Percentiles rank a stretch among this genome's conserved stretches.
phyloP scores from a whole-genome alignment of 2,797 vertebrate species.

The Astyanax mexicanus region DNA sequence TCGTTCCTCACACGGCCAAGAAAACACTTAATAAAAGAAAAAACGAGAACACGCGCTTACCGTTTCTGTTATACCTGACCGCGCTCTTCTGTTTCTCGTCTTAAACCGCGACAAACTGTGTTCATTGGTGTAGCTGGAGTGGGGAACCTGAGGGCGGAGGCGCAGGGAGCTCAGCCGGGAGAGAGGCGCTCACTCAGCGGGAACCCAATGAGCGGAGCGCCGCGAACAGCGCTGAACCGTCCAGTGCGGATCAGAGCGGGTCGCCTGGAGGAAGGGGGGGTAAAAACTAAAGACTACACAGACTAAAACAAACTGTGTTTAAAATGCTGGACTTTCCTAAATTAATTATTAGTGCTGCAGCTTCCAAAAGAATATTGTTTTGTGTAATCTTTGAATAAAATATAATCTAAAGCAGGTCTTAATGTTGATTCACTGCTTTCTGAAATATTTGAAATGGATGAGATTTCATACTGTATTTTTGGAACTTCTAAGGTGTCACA shows the following conservation, averaged over 20 bases:
- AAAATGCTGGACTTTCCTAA: not conserved
- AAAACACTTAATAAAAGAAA: not conserved
- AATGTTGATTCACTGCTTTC: too few species aligned
- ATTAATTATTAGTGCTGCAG: too few species aligned
- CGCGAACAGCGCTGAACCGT: not conserved
- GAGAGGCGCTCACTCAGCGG: constrained; percentile 9
- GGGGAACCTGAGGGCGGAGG: constrained; percentile 49
- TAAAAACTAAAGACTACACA: not conserved
- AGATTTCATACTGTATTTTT: too few species aligned
- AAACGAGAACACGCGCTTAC: constrained; percentile 49
- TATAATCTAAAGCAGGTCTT: too few species aligned
- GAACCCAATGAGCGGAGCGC: not conserved
- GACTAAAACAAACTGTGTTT: not conserved
- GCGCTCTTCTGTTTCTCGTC: constrained; percentile 14
- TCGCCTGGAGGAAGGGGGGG: not conserved
- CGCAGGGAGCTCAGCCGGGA: constrained; percentile 42
- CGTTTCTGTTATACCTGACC: constrained; percentile 40
- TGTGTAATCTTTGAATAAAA: too few species aligned
- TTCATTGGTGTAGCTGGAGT: constrained; percentile 50
- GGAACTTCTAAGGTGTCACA: too few species aligned
- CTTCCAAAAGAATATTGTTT: too few species aligned
- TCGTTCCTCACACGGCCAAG: too few species aligned
- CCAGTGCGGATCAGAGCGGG: not conserved
- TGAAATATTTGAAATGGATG: too few species aligned
- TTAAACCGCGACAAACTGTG: constrained; percentile 15